phyloP scores from a whole-genome alignment of 2,888 invertebrate species.

The Pheosia gnoma region DNA sequence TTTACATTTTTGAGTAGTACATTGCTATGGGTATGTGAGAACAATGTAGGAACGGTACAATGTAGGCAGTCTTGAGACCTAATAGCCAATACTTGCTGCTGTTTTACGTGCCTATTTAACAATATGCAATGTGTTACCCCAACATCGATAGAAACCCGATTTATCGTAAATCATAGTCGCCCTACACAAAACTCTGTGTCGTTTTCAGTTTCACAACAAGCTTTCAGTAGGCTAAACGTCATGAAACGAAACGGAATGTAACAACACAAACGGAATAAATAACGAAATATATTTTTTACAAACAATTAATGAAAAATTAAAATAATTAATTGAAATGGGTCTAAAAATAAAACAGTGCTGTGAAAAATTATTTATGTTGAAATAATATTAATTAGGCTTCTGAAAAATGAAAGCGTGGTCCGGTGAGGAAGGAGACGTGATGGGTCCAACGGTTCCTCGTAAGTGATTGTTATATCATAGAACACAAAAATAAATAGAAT shows the following conservation, averaged over 20 bases:
- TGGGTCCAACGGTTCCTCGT: slow-evolving; percentile 74
- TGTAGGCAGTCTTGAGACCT: too few relatives aligned
- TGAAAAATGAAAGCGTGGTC: slow-evolving; percentile 71
- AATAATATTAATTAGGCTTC: slow-evolving; percentile 7
- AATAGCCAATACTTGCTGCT: too few relatives aligned
- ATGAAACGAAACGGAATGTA: slow-evolving; percentile 49
- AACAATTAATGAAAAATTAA: background rate
- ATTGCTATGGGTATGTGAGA: too few relatives aligned
- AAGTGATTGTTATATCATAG: slow-evolving; percentile 39
- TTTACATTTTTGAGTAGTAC: too few relatives aligned
- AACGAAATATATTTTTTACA: background rate
- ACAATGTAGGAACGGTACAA: too few relatives aligned
- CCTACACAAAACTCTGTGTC: slow-evolving; percentile 44
- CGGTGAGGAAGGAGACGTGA: slow-evolving; percentile 59
- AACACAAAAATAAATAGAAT: too few relatives aligned
- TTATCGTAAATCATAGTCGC: slow-evolving; percentile 37
- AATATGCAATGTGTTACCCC: too few relatives aligned
- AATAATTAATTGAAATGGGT: background rate
- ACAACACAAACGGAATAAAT: slow-evolving; percentile 6
- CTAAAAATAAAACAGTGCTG: background rate
- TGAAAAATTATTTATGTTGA: background rate
- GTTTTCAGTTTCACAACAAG: slow-evolving; percentile 55
- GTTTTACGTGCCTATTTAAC: too few relatives aligned
- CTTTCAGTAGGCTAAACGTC: slow-evolving; percentile 69
- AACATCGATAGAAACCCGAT: too few relatives aligned